Conservation (phyloP, 2,888 invertebrate genomes). For the Pyrrhosoma nymphula region DNA sequence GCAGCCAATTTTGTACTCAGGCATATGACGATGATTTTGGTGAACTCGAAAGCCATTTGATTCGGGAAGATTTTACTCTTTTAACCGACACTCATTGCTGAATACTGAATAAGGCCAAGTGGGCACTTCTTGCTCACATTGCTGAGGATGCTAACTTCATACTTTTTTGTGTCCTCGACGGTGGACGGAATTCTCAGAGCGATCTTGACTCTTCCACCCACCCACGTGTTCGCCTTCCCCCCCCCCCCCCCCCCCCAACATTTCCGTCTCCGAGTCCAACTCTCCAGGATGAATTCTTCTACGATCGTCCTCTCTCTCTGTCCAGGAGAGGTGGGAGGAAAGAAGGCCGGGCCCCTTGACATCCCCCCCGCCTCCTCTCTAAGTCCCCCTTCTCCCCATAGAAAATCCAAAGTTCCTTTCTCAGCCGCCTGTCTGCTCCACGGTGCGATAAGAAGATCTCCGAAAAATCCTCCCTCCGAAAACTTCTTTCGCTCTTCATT, state of each 20-base stretch:
- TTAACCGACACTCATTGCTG: neutral
- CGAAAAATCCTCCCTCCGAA: constrained; percentile 17
- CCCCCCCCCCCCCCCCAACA: neutral
- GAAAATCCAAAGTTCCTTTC: neutral
- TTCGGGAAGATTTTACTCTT: neutral
- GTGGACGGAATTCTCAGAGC: neutral
- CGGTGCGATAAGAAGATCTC: constrained; percentile 61
- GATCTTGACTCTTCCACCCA: neutral
- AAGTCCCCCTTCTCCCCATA: neutral
- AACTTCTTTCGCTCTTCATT: constrained; percentile 1
- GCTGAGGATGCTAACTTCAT: neutral
- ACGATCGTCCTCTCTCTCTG: neutral
- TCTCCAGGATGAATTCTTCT: neutral
- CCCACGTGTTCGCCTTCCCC: neutral
- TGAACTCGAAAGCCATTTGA: no score
- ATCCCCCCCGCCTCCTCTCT: neutral
- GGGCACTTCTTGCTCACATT: neutral
- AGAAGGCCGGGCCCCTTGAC: neutral
- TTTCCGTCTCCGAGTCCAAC: neutral
- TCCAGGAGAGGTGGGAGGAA: neutral
- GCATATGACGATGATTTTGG: no score
- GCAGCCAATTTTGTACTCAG: no score
- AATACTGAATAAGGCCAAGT: neutral
- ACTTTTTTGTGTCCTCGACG: neutral
- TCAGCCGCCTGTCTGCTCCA: constrained; percentile 40